Percentiles rank a stretch among this genome's conserved stretches.
These are phyloP conservation scores for Corbicula japonica DNA, from an alignment of 2,888 invertebrate genomes.

Conservation along the genomic window DNA sequence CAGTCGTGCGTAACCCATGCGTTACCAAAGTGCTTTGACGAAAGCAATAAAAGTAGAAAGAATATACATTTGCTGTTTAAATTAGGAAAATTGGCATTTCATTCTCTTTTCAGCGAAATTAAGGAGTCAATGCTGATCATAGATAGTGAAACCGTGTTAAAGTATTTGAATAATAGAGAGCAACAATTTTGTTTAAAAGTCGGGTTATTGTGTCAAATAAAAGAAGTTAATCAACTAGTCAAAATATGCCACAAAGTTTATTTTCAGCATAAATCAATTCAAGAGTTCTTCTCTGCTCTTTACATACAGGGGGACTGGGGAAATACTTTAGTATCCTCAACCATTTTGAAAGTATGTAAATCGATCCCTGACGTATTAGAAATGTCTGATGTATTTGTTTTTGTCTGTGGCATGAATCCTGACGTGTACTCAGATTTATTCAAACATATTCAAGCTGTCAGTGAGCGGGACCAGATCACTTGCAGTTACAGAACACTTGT, in stretches of 20 bases:
- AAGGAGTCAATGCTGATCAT: background rate
- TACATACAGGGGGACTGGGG: background rate
- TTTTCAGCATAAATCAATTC: conserved; percentile 10
- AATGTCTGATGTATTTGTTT: conserved; percentile 6
- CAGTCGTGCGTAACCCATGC: no score
- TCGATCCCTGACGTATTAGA: background rate
- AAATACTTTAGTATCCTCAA: background rate
- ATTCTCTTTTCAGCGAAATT: background rate
- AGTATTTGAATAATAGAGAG: background rate
- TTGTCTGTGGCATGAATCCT: conserved; percentile 3
- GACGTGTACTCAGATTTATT: no score
- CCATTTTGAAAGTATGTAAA: background rate
- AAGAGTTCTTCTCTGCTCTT: conserved; percentile 16
- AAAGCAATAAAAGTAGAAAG: no score
- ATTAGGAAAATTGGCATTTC: background rate
- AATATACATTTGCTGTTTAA: no score
- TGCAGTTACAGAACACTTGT: no score
- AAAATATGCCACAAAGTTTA: background rate
- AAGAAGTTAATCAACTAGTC: background rate
- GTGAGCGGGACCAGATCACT: no score
- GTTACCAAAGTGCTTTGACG: no score
- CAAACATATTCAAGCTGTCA: no score
- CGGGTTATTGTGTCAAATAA: conserved; percentile 1
- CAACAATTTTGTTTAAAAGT: background rate
- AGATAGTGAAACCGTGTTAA: background rate